These are phyloP conservation scores for Microdon myrmicae DNA, from an alignment of 2,888 invertebrate species.

Conservation along the genomic window DNA sequence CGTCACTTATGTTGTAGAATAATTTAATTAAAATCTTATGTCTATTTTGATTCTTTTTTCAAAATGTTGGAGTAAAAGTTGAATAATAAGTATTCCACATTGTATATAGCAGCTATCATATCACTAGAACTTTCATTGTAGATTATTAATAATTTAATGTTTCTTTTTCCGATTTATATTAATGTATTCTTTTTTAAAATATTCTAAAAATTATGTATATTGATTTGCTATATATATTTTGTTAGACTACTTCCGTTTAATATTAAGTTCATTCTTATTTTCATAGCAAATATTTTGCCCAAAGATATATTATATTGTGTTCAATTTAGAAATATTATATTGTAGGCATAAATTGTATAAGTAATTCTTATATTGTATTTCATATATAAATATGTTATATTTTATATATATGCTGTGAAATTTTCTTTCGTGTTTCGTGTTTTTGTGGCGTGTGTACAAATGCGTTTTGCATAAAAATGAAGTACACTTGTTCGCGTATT, in stretches of 20 bases:
- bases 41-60: constrained; percentile 3
- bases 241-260: too few species aligned
- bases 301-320: too few species aligned
- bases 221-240: too few species aligned
- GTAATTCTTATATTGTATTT: too few species aligned
- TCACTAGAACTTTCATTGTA: constrained; percentile 35
- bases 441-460: too few species aligned
- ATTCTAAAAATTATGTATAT: too few species aligned
- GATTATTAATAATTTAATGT: constrained; percentile 46
- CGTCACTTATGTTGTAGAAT: constrained; percentile 7
- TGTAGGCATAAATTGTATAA: too few species aligned
- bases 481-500: background rate
- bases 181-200: constrained; percentile 16
- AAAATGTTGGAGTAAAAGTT: constrained; percentile 36
- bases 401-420: too few species aligned
- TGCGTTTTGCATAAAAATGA: constrained; percentile 1
- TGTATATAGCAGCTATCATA: constrained; percentile 36
- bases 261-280: too few species aligned
- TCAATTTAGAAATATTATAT: too few species aligned
- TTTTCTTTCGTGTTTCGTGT: background rate
- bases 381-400: too few species aligned
- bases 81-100: constrained; percentile 34
- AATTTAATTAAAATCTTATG: constrained; percentile 19
- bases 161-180: constrained; percentile 35
- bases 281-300: too few species aligned